These are phyloP conservation scores for Cynocephalus volans DNA, from an alignment of 2,113 vertebrate species.

Conservation along the genomic window DNA sequence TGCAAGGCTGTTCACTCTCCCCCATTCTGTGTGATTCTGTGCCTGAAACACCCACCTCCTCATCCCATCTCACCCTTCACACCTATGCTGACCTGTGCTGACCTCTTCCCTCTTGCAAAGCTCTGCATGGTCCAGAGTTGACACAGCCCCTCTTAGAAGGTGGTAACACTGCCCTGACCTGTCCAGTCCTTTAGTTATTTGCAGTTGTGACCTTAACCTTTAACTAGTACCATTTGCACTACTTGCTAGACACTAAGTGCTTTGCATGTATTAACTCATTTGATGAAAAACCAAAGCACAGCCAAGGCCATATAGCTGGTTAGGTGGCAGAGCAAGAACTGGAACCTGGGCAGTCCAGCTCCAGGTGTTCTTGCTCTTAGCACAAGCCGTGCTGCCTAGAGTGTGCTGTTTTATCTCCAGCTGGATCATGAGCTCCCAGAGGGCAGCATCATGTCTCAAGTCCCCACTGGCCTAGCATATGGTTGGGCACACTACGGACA, in stretches of 20 bases:
- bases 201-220: too few species aligned
- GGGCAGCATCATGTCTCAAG: rapidly evolving
- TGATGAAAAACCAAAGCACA: not conserved
- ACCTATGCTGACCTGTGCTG: not conserved
- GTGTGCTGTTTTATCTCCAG: not conserved
- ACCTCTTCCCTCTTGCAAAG: not conserved
- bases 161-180: rapidly evolving
- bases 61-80: rapidly evolving
- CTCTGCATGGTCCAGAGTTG: too few species aligned
- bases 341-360: not conserved
- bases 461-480: not conserved
- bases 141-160: not conserved
- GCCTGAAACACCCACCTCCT: not conserved
- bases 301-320: not conserved
- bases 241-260: not conserved
- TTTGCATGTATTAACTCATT: not conserved
- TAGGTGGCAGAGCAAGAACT: not conserved
- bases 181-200: not conserved
- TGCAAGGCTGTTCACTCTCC: not conserved
- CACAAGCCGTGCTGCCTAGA: not conserved
- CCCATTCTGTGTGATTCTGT: not conserved
- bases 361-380: rapidly evolving
- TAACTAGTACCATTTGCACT: not conserved
- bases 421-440: not conserved
- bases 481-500: not conserved